These are phyloP conservation scores for Percopsis transmontana DNA, from an alignment of 2,113 vertebrate species.

Conservation along the genomic window DNA sequence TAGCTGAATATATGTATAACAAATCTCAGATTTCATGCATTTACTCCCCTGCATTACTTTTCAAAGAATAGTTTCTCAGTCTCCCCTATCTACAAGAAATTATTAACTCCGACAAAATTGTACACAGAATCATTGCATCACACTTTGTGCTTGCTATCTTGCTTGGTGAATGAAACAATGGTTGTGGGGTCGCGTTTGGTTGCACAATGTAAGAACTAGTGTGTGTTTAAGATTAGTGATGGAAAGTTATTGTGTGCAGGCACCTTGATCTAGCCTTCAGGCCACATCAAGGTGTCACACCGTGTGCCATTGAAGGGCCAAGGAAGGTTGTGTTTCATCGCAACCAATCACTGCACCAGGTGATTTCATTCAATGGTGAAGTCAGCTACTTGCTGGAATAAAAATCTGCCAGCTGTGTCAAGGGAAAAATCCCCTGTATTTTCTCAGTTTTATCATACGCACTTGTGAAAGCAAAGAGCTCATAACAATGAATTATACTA, in stretches of 20 bases:
- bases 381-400: too few relatives aligned
- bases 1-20: too few relatives aligned
- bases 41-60: neutral
- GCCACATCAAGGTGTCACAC: neutral
- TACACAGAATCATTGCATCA: constrained; percentile 7
- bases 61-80: neutral
- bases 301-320: neutral
- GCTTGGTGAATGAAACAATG: constrained; percentile 26
- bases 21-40: neutral
- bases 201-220: constrained; percentile 15
- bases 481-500: too few relatives aligned
- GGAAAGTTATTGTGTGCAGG: constrained; percentile 56
- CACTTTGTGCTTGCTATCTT: constrained; percentile 20
- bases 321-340: constrained; percentile 6
- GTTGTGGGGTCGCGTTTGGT: neutral
- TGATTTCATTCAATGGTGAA: too few relatives aligned
- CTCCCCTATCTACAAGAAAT: constrained; percentile 4
- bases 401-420: too few relatives aligned
- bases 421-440: too few relatives aligned
- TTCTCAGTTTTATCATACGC: too few relatives aligned
- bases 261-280: constrained; percentile 61
- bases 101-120: neutral
- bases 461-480: too few relatives aligned
- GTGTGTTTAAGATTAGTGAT: constrained; percentile 67
- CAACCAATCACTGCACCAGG: too few relatives aligned